Conservation (phyloP, 2,113 vertebrate species). For the Galemys pyrenaicus region DNA sequence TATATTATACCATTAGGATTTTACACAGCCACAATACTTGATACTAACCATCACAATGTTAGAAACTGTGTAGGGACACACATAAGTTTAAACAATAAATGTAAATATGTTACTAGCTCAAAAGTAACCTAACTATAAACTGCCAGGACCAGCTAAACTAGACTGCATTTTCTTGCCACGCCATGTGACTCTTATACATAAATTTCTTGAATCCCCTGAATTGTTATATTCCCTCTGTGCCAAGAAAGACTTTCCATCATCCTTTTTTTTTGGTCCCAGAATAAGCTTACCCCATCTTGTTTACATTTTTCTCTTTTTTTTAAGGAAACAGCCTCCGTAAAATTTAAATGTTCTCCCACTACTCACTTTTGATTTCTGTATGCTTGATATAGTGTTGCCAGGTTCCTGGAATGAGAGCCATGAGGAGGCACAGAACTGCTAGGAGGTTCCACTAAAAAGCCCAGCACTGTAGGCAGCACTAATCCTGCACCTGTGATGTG, state of each 20-base stretch:
- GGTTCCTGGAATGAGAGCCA: conserved; percentile 69
- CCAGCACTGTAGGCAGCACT: conserved; percentile 79
- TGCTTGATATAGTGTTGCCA: conserved; percentile 60
- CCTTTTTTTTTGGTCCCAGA: neutral
- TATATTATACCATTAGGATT: neutral
- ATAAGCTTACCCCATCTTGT: neutral
- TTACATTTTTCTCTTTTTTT: neutral
- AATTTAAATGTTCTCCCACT: conserved; percentile 71
- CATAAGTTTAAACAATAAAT: neutral
- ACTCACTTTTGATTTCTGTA: conserved; percentile 73
- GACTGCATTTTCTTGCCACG: neutral
- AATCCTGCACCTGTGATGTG: conserved; percentile 92
- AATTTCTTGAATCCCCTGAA: conserved; percentile 30
- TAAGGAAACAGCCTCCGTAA: conserved; percentile 22
- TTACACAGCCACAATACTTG: neutral
- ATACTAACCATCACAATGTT: neutral
- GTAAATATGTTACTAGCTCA: neutral
- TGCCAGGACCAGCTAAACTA: neutral
- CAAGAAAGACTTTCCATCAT: conserved; percentile 37
- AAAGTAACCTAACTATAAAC: neutral
- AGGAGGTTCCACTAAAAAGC: conserved; percentile 84
- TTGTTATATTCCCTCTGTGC: neutral
- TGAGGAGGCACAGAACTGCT: conserved; percentile 82
- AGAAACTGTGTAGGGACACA: neutral
- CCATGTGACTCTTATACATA: neutral